phyloP scores from a whole-genome alignment of 2,113 vertebrate species.

The Channa maculata region DNA sequence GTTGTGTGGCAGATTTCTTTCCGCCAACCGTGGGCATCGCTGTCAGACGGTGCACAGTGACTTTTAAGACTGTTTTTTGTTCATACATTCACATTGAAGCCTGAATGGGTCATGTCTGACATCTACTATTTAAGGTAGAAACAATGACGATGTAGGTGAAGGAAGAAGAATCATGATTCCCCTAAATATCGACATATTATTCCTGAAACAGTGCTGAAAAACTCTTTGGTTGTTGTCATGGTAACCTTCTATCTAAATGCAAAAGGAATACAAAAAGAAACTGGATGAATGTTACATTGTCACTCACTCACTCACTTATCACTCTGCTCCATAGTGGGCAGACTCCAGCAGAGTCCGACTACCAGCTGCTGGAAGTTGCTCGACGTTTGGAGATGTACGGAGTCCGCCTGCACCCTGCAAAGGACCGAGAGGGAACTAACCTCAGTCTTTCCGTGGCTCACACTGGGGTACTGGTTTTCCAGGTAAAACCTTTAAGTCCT shows the following conservation, averaged over 20 bases:
- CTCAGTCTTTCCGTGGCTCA: slow-evolving; percentile 94
- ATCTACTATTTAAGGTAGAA: not conserved
- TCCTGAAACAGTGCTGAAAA: not conserved
- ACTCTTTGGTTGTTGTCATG: not conserved
- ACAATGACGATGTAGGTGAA: not conserved
- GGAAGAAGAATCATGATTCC: not conserved
- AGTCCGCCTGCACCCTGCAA: slow-evolving; percentile 91
- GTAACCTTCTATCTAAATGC: not conserved
- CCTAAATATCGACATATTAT: not conserved
- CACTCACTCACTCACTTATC: not conserved
- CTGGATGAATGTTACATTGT: not conserved
- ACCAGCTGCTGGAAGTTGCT: slow-evolving; percentile 93
- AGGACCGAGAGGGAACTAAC: slow-evolving; percentile 94
- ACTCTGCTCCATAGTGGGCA: slow-evolving; percentile 85
- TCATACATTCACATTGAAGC: not conserved
- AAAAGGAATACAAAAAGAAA: not conserved
- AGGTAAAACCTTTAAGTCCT: slow-evolving; percentile 79
- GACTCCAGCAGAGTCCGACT: slow-evolving; percentile 94
- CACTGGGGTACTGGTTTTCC: slow-evolving; percentile 94
- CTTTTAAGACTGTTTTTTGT: slow-evolving; percentile 24
- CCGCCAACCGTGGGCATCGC: slow-evolving; percentile 1
- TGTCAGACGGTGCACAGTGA: slow-evolving; percentile 23
- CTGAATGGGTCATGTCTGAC: not conserved
- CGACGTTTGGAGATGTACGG: slow-evolving; percentile 96
- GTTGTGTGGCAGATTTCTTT: slow-evolving; percentile 46